A percentile compares a stretch with the other conserved stretches of the same genome.
Evolutionary conservation across 2,888 invertebrate species (phyloP).

Genomic region (Trisateles emortualis): DNA sequence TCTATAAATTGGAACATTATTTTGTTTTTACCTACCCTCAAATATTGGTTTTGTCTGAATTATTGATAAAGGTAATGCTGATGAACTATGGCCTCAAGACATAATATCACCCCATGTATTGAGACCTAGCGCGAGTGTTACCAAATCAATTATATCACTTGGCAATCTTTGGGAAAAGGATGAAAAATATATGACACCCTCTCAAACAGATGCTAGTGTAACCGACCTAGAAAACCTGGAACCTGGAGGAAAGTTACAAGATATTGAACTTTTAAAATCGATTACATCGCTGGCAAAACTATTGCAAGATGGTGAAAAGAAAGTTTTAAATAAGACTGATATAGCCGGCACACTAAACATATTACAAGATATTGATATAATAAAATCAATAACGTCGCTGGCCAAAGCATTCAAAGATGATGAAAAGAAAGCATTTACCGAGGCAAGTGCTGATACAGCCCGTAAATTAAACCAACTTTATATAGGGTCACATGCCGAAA

Average conservation of each 20-base stretch:
- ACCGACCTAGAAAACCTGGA: neutral
- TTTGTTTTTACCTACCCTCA: neutral
- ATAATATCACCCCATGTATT: slow-evolving; percentile 40
- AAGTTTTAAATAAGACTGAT: neutral
- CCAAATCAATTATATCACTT: slow-evolving; percentile 70
- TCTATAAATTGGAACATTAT: too few species aligned
- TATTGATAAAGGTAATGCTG: slow-evolving; percentile 60
- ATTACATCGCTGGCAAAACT: neutral
- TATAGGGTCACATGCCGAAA: neutral
- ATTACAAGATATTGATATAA: neutral
- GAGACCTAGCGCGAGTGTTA: slow-evolving; percentile 64
- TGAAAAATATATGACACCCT: slow-evolving; percentile 47
- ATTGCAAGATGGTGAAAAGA: neutral
- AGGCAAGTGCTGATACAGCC: neutral
- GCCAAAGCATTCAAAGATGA: neutral
- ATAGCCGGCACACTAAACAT: neutral
- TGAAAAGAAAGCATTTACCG: neutral
- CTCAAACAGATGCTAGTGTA: slow-evolving; percentile 15
- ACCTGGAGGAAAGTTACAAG: neutral
- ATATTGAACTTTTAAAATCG: slow-evolving; percentile 5
- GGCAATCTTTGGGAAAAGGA: slow-evolving; percentile 69
- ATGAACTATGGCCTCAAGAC: slow-evolving; percentile 74
- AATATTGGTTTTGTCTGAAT: neutral
- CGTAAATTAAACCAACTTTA: neutral
- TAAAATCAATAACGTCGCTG: neutral